A percentile compares a stretch with the other conserved stretches of the same genome.
phyloP scores from a whole-genome alignment of 2,888 invertebrate species.

The Pollenia labialis region DNA sequence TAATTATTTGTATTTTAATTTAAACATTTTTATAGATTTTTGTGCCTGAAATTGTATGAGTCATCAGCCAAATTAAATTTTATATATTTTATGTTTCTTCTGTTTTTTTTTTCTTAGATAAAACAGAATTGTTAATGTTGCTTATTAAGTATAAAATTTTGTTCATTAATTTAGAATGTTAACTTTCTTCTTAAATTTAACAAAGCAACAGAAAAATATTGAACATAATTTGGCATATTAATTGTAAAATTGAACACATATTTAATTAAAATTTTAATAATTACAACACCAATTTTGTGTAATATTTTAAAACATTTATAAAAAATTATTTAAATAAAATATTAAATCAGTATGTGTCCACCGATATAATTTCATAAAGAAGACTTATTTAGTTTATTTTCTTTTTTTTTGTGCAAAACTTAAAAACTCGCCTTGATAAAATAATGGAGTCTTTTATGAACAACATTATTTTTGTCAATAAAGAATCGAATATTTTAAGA shows the following conservation, averaged over 20 bases:
- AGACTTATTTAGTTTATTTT: too few species aligned
- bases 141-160: constrained; percentile 41
- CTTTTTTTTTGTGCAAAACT: too few species aligned
- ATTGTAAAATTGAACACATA: neutral
- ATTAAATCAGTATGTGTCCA: too few species aligned
- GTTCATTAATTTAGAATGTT: constrained; percentile 34
- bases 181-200: neutral
- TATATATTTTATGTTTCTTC: neutral
- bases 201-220: neutral
- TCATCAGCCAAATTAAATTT: constrained; percentile 53
- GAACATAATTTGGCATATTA: neutral
- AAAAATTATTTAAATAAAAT: too few species aligned
- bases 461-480: too few species aligned
- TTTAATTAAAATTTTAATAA: constrained; percentile 22
- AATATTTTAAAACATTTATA: too few species aligned
- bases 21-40: constrained; percentile 38
- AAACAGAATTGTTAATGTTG: constrained; percentile 54
- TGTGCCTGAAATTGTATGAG: constrained; percentile 26
- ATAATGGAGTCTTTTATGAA: too few species aligned
- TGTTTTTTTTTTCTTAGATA: constrained; percentile 17
- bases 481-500: too few species aligned
- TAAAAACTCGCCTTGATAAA: too few species aligned
- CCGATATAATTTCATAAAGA: too few species aligned
- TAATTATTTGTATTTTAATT: constrained; percentile 64
- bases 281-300: neutral